Base-by-base conservation (phyloP, 2,888 invertebrate genomes). In the Junonia oenone region DNA sequence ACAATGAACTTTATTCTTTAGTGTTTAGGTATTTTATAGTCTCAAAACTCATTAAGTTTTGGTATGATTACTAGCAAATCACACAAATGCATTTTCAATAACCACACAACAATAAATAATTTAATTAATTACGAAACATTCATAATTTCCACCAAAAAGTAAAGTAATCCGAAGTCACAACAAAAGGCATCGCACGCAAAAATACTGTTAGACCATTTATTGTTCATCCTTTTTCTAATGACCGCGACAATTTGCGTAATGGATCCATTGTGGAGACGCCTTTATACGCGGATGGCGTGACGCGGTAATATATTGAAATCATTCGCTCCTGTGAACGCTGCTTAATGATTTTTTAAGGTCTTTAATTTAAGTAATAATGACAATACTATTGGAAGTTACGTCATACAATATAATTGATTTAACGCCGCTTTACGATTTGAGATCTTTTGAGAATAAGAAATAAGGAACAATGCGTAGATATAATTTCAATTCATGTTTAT, bases 211-310 rank as follows among this genome's bases (percentile, higher is more conserved):
- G 68, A 63, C 62, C 58, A 61, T 63, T 63, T 66, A 63, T 59
- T 57, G 38, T 56, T 59, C 64, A 62, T 65, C 65, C 63, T 54
- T 64, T 43, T 51, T 60, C 74, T 80, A 79, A 82, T 78, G 78
- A 78, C 71, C 67, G 74, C 63, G 73, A 83, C 86, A 87, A 88
- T 88, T 87, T 86, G 77, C 76, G 81, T 88, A 89, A 90, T 90
- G 87, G 82, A 81, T 76, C 80, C 69, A 84, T 87, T 89, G 90
- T 88, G 76, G 13, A 51, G 29, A 66, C 70, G 71, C 63, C 79
- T 82, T 86, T 86, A 87, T 81, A 78, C 68, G 69, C 73, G 75
- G 73, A 79, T 89, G 74, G 86, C 87, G 87, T 86, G 87, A 72
- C 72, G 64, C 69, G 71, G 66, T 71, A 68, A 65, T 68, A 72